Evolutionary conservation across 1,140 invertebrate species (phyloP).

Genomic region (Aphelinus atriplicis): DNA sequence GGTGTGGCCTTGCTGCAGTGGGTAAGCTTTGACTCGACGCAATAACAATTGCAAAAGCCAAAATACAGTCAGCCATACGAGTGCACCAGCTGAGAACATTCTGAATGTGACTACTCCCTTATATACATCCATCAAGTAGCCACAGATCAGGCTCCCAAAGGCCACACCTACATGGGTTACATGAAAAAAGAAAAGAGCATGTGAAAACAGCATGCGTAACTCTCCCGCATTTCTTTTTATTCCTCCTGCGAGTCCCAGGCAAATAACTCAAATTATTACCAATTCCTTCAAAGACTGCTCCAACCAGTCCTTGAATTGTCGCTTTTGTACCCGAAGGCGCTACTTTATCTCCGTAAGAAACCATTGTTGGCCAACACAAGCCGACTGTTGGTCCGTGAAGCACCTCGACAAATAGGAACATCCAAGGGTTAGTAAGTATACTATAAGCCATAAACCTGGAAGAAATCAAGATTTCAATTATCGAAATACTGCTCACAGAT

Average conservation of each 20-base stretch:
- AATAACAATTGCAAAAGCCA: conserved; percentile 68
- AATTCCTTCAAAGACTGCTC: conserved; percentile 86
- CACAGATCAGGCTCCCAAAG: conserved; percentile 79
- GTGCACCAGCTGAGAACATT: conserved; percentile 75
- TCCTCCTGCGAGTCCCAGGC: neutral
- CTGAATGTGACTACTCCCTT: conserved; percentile 75
- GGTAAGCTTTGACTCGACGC: conserved; percentile 56
- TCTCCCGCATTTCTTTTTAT: neutral
- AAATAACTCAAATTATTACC: conserved; percentile 61
- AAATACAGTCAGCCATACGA: conserved; percentile 73
- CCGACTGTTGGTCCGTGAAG: conserved; percentile 89
- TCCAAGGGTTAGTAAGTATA: conserved; percentile 81
- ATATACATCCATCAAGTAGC: conserved; percentile 71
- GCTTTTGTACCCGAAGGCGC: conserved; percentile 87
- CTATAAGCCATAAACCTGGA: conserved; percentile 85
- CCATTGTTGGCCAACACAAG: conserved; percentile 88
- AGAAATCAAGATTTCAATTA: conserved; percentile 65
- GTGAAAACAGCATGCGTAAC: neutral
- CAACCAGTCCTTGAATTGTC: conserved; percentile 85
- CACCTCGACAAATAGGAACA: conserved; percentile 84
- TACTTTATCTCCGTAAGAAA: conserved; percentile 86
- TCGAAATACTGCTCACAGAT: neutral
- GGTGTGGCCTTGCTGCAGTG: conserved; percentile 58
- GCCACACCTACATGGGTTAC: conserved; percentile 70
- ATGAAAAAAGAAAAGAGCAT: neutral